Evolutionary conservation across 2,888 invertebrate species (phyloP).

Genomic region (Odontomyia ornata): DNA sequence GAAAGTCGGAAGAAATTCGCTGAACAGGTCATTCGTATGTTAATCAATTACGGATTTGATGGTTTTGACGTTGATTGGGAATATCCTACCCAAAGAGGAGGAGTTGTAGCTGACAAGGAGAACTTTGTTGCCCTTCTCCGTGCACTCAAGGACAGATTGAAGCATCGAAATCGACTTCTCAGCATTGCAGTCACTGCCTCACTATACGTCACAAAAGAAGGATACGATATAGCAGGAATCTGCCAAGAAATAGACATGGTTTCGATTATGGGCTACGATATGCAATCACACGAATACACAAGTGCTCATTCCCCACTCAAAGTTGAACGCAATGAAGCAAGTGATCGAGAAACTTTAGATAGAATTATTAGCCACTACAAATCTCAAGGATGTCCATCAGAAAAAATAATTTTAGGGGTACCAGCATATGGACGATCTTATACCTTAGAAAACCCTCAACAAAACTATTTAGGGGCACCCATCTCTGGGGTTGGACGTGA

Average conservation of each 20-base stretch:
- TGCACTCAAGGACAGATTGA: constrained; percentile 61
- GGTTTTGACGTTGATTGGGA: constrained; percentile 67
- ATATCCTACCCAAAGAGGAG: constrained; percentile 65
- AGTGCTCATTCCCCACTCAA: constrained; percentile 63
- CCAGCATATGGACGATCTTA: constrained; percentile 63
- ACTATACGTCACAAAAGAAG: constrained; percentile 56
- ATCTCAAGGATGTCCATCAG: constrained; percentile 57
- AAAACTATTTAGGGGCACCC: constrained; percentile 58
- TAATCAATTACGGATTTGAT: constrained; percentile 64
- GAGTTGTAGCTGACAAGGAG: constrained; percentile 61
- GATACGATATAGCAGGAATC: constrained; percentile 63
- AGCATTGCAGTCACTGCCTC: constrained; percentile 66
- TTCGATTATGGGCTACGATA: constrained; percentile 67
- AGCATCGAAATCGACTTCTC: constrained; percentile 61
- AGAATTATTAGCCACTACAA: constrained; percentile 61
- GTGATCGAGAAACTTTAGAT: constrained; percentile 48
- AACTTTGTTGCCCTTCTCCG: constrained; percentile 63
- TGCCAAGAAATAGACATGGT: constrained; percentile 64
- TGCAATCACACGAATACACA: constrained; percentile 58
- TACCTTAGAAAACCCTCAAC: constrained; percentile 56
- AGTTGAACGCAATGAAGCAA: constrained; percentile 49
- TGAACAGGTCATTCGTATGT: constrained; percentile 62
- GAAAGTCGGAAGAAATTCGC: constrained; percentile 62
- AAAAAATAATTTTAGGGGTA: constrained; percentile 64
- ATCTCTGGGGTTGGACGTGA: constrained; percentile 53